Conservation (phyloP, 2,113 vertebrate species). For the Prochilodus magdalenae region DNA sequence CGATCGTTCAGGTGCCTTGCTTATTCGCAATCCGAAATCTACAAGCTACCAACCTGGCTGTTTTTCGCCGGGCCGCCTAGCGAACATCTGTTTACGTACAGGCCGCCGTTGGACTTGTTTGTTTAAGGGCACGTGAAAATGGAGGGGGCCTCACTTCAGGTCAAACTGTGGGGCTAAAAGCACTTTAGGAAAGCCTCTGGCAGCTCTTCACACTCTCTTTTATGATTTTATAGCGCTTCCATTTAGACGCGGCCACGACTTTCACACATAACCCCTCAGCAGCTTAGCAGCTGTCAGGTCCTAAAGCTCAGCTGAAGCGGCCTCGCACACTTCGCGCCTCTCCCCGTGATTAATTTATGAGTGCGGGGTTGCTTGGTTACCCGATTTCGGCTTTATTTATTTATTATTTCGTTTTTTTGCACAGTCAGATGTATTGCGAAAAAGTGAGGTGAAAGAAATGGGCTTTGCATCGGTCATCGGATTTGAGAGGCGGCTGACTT, state of each 20-base stretch:
- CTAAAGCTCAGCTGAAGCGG: not conserved
- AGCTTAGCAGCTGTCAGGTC: slow-evolving; percentile 53
- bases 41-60: slow-evolving; percentile 5
- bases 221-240: slow-evolving; percentile 61
- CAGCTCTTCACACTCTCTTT: slow-evolving; percentile 45
- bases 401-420: not conserved
- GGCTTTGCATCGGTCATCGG: not conserved
- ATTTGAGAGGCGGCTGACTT: not conserved
- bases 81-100: slow-evolving; percentile 63
- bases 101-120: slow-evolving; percentile 46
- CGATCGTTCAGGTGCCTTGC: not conserved
- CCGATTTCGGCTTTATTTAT: not conserved
- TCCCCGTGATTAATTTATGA: slow-evolving; percentile 39
- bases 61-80: not conserved
- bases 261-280: slow-evolving; percentile 48
- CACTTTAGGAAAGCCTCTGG: slow-evolving; percentile 47
- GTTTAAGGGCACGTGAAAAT: slow-evolving; percentile 37
- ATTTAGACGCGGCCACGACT: slow-evolving; percentile 47
- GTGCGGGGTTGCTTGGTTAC: slow-evolving; percentile 28
- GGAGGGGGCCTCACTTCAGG: slow-evolving; percentile 53
- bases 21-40: slow-evolving; percentile 1
- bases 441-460: not conserved
- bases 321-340: not conserved
- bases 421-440: slow-evolving; percentile 1
- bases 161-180: slow-evolving; percentile 57